phyloP scores from a whole-genome alignment of 2,888 invertebrate species.

The Trimorus sp. region DNA sequence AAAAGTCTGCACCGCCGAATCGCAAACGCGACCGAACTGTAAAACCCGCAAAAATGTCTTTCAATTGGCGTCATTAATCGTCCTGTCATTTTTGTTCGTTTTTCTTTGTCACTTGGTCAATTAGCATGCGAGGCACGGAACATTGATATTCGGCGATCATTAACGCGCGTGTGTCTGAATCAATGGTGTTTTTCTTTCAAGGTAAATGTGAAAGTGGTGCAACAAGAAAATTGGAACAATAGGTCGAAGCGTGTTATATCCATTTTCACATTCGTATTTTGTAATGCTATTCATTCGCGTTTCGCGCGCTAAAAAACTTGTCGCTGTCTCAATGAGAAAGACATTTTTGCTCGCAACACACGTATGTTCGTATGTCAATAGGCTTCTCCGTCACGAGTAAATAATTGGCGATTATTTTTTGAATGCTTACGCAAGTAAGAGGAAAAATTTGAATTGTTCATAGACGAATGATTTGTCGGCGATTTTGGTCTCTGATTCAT shows the following conservation, averaged over 20 bases:
- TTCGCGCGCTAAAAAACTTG: conserved; percentile 47
- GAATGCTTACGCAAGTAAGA: conserved; percentile 19
- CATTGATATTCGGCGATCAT: conserved; percentile 5
- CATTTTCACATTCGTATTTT: conserved; percentile 61
- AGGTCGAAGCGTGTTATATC: conserved; percentile 45
- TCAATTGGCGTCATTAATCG: background rate
- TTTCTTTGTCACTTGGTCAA: no score
- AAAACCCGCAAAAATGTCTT: background rate
- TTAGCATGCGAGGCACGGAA: background rate
- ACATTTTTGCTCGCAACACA: conserved; percentile 19
- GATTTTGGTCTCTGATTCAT: background rate
- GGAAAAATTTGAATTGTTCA: conserved; percentile 20
- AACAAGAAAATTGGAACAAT: conserved; percentile 61
- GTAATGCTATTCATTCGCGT: conserved; percentile 48
- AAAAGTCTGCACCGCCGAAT: conserved; percentile 12
- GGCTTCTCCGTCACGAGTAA: conserved; percentile 28
- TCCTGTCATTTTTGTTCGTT: background rate
- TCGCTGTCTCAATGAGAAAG: conserved; percentile 35
- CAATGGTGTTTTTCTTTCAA: conserved; percentile 41
- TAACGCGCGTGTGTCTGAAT: conserved; percentile 26
- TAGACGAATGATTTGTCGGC: conserved; percentile 2
- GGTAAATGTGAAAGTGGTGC: conserved; percentile 60
- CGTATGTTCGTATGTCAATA: conserved; percentile 11
- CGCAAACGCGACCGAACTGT: conserved; percentile 27
- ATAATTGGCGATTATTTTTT: conserved; percentile 20